Percentiles rank a stretch among this genome's conserved stretches.
These are phyloP conservation scores for Iselma pallidipennis DNA, from an alignment of 2,888 invertebrate genomes.

Conservation along the genomic window DNA sequence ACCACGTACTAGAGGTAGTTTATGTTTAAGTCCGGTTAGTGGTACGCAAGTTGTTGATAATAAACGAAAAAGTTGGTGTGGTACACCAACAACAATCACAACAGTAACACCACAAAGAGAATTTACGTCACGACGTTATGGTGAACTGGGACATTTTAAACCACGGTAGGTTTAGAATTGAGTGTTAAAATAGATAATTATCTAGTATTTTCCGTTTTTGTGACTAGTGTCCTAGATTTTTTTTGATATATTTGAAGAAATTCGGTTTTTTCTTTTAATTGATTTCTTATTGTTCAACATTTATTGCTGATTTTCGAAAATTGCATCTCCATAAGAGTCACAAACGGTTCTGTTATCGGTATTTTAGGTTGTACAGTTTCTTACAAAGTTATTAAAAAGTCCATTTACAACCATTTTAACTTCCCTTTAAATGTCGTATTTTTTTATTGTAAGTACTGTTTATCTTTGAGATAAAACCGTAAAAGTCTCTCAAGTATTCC, in stretches of 20 bases:
- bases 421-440: no score
- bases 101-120: conserved; percentile 27
- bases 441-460: neutral
- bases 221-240: no score
- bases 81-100: conserved; percentile 43
- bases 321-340: no score
- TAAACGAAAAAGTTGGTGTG: conserved; percentile 54
- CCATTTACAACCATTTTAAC: neutral
- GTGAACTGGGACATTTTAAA: conserved; percentile 53
- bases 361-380: no score
- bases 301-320: no score
- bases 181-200: neutral
- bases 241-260: no score
- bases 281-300: no score
- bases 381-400: no score
- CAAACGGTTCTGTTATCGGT: no score
- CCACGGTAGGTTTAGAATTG: conserved; percentile 47
- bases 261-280: no score
- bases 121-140: conserved; percentile 46
- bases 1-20: conserved; percentile 51
- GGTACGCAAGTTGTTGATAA: conserved; percentile 45
- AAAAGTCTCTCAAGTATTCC: neutral
- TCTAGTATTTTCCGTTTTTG: neutral
- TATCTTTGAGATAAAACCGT: neutral
- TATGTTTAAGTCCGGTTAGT: conserved; percentile 51